phyloP scores from a whole-genome alignment of 2,888 invertebrate species.

The Torymus aiolomorphi region DNA sequence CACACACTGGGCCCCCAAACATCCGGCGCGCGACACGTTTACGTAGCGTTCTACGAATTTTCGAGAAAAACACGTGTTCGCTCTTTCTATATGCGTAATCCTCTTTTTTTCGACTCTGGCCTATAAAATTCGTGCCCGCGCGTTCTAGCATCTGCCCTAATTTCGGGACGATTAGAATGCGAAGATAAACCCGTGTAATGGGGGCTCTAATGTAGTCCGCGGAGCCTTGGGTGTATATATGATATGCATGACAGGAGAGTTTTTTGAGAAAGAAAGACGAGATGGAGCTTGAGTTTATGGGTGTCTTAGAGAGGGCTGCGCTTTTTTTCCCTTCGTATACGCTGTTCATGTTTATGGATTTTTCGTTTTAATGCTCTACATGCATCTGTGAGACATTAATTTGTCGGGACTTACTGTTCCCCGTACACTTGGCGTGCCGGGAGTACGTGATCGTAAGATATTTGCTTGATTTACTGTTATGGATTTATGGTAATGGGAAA shows the following conservation, averaged over 20 bases:
- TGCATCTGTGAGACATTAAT: no score
- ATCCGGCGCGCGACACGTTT: slow-evolving; percentile 66
- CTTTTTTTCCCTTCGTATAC: no score
- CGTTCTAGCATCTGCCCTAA: slow-evolving; percentile 36
- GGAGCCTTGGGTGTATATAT: neutral
- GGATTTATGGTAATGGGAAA: no score
- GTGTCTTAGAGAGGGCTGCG: no score
- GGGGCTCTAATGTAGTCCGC: neutral
- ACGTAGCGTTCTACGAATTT: slow-evolving; percentile 54
- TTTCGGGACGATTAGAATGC: slow-evolving; percentile 32
- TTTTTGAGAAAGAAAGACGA: neutral
- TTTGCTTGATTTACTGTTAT: no score
- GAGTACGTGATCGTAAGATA: no score
- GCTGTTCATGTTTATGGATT: no score
- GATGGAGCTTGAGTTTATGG: no score
- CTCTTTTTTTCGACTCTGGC: neutral
- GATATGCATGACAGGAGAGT: neutral
- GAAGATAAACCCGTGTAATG: slow-evolving; percentile 10
- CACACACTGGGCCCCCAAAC: slow-evolving; percentile 56
- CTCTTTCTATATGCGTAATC: neutral
- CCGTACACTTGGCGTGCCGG: no score
- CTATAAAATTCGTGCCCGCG: neutral
- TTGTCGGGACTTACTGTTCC: no score
- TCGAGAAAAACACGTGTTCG: slow-evolving; percentile 49
- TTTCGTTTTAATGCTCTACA: no score